Evolutionary conservation across 1,140 invertebrate genomes (phyloP), one percentile per base, ranked within the genome.

Genomic region (Zaprionus nigranus): DNA sequence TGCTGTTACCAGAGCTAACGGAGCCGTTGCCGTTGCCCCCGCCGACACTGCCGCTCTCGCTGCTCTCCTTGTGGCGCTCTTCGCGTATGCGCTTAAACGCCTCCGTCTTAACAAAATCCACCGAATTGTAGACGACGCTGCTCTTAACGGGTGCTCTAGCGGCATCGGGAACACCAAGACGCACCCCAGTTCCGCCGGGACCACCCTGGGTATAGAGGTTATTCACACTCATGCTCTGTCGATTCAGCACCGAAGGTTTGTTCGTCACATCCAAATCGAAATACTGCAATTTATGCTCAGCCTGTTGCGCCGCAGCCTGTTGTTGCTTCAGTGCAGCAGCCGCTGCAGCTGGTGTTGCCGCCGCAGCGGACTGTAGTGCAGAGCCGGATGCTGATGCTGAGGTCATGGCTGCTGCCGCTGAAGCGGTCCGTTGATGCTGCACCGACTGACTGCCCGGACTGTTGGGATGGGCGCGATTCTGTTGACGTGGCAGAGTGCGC

Each of bases 31-130:
- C 36, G 57, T 30, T 62, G 30, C 24, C 53, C 56, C 40, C 62
- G 56, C 61, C 70, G 40, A 26, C 24, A 26, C 24, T 26, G 4
- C 24, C 24, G 24, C 68, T 76, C 58, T 90, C 79, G 58, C 77
- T 88, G 70, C 90, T 92, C 71, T 92, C 83, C 66, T 90, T 91
- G 92, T 97, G 96, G 1, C 97, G 95, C 82, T 96, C 95, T 88
- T 97, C 95, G 53, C 96, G 94, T n/a, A 97, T 97, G 69, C 96
- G 94, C 93, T 97, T 98, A 81, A 98, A 98, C 6, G 97, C 97
- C 90, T 98, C 95, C 0, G 97, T 98, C 94, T 98, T 98, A 15
- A 97, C 93, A 94, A 98, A 98, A 93, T 98, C 97, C 0, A 98
- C 97, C 0, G 95, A 97, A 93, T 98, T 98, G 91, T 98, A 98